Conservation (phyloP, 2,888 invertebrate genomes). For the Agonopterix subpropinquella region DNA sequence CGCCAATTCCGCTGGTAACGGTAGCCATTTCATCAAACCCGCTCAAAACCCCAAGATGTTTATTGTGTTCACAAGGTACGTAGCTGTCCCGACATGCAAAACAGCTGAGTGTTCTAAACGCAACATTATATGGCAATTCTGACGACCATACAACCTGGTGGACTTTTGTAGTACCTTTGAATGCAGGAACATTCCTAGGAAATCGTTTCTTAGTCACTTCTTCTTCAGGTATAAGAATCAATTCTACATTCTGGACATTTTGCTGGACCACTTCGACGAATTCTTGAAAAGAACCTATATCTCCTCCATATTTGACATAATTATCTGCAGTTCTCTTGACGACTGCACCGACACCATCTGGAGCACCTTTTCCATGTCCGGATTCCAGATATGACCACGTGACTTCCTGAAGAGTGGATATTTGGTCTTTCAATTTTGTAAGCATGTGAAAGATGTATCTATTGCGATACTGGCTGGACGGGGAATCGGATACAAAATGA, state of each 20-base stretch:
- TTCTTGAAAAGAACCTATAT: background rate
- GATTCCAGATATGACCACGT: constrained; percentile 13
- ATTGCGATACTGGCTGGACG: constrained; percentile 9
- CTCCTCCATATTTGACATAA: background rate
- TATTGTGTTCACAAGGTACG: background rate
- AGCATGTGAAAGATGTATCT: constrained; percentile 7
- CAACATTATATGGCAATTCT: background rate
- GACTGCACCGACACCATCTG: constrained; percentile 13
- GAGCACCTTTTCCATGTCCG: constrained; percentile 18
- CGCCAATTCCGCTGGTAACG: too few species aligned
- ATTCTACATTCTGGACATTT: background rate
- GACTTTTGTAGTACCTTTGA: background rate
- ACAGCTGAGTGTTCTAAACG: background rate
- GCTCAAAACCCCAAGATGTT: background rate
- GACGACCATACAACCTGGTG: background rate
- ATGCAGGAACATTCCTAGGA: background rate
- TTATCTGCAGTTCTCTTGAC: constrained; percentile 13
- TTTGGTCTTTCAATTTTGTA: constrained; percentile 3
- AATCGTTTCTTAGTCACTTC: background rate
- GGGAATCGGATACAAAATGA: constrained; percentile 7
- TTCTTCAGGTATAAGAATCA: background rate
- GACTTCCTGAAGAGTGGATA: constrained; percentile 2
- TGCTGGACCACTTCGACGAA: background rate
- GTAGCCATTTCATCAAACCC: too few species aligned
- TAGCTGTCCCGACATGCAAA: background rate